Base-by-base conservation (phyloP, 2,113 vertebrate genomes). In the Hippoglossus stenolepis region DNA sequence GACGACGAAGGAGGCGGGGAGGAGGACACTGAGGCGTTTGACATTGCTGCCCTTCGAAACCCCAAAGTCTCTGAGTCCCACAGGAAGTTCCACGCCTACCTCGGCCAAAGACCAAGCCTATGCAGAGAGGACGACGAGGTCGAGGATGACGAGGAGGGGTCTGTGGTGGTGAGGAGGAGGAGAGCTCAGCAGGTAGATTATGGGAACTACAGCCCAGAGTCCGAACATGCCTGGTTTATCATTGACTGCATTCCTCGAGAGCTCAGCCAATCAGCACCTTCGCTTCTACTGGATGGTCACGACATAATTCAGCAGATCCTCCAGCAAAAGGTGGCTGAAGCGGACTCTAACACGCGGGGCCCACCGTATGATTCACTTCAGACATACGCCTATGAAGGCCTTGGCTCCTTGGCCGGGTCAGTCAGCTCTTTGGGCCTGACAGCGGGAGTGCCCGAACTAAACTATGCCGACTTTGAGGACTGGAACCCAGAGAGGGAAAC, bases 331-430 rank as follows among this genome's bases (percentile, higher is more conserved):
- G 93, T 97, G 85, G 93, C 86, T 1, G 94, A 97, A 73, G 97
- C 96, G 0, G 95, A 98, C 84, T 85, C 88, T 10, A 97, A 98
- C 87, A 94, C 89, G 14, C 95, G 95, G 0, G 96, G 96, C 0
- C 97, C 97, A 5, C 97, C 97, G 0, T 98, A 98, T 78, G 97
- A 98, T 91, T 98, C 97, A 6, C 93, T 98, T 64, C 97, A 98
- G 90, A 98, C 96, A 38, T 98, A 97, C 0, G 96, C 97, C 18
- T 98, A 98, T 4, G 97, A 98, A 82, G 97, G 97, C 26, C 93
- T 92, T 14, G 93, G 96, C 17, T 98, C 97, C 4, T 94, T 95
- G 70, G 89, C 95, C 0, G 97, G 97, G 3, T 98, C 97, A 11
- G 95, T 98, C 88, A 98, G 96, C 88, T 97, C 97, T 0, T 87